Base-by-base conservation (phyloP, 2,113 vertebrate species). In the Nerophis ophidion region DNA sequence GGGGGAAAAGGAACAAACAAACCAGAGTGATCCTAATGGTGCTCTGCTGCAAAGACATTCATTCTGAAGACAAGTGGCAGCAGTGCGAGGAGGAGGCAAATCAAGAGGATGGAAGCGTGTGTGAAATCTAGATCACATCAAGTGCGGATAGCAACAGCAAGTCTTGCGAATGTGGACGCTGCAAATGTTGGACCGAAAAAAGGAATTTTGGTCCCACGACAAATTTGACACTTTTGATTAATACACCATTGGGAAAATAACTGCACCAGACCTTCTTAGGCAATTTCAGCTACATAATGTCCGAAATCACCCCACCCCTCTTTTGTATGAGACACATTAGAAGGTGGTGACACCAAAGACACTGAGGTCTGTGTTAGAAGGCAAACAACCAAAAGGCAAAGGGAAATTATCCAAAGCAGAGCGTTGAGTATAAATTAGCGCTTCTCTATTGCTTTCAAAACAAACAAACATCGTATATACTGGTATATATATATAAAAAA, bases 361-460 rank as follows among this genome's bases (percentile, higher is more conserved):
- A 61, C 57, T 38, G 16, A 14, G 17, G 17, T 61, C 65, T 65
- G 51, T 4, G 36, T 46, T 45, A 71, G 57, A 57, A 76, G 68
- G 77, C 79, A 80, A 79, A 56, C 5, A 81, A 72, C 63, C 51
- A 65, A 80, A 82, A 82, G 70, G 78, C 74, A 75, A 70, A 45
- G 53, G 40, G 33, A 52, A 60, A 66, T 48, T 50, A 56, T 34
- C 12, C 10, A 63, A 71, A 62, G 46, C 48, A 62, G 64, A 73
- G 48, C 4, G 2, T 33, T 61, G 33, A 66, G 50, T 14, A 71
- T 12, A 48, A 66, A 60, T 15, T 57, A 35, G 55, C 46, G 66
- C 53, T 50, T 70, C 53, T 72, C 49, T 59, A 10, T 48, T 61
- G 60, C 55, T 65, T 59, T 61, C 19, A 56, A 72, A 66, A 66